Evolutionary conservation across 2,797 vertebrate genomes (phyloP).

Genomic region (Neosilurus hyrtlii): DNA sequence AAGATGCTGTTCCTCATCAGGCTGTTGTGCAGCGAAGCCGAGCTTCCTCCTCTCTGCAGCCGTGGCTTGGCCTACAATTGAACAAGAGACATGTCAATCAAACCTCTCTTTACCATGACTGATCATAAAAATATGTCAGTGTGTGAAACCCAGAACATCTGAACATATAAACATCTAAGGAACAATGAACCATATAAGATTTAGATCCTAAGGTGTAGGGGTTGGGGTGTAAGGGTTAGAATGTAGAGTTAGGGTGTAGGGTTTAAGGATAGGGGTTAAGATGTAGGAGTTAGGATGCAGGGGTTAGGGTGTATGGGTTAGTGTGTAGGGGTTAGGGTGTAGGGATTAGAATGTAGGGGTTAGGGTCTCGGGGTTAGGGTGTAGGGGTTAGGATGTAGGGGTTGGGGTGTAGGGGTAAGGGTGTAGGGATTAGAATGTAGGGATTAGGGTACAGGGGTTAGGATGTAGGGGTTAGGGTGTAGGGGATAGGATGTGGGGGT

Average conservation of each 20-base stretch:
- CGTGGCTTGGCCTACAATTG: conserved; percentile 84
- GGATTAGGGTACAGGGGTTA: neutral
- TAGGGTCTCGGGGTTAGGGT: neutral
- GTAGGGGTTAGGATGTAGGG: too few species aligned
- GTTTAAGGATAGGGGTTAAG: too few species aligned
- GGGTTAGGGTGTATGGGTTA: neutral
- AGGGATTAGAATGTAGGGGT: neutral
- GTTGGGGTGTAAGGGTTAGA: too few species aligned
- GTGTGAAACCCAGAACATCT: neutral
- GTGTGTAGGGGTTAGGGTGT: neutral
- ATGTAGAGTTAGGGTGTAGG: too few species aligned
- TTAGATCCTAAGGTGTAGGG: neutral
- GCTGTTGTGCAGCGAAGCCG: conserved; percentile 96
- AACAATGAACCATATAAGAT: conserved; percentile 1
- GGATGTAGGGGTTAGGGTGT: neutral
- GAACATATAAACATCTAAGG: neutral
- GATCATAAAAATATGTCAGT: neutral
- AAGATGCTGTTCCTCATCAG: conserved; percentile 99
- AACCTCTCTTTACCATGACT: conserved; percentile 15
- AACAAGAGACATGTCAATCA: conserved; percentile 59
- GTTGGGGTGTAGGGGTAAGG: too few species aligned
- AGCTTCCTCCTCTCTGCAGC: conserved; percentile 94
- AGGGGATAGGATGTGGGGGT: too few species aligned
- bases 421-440: neutral
- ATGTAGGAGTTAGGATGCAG: too few species aligned